phyloP scores from a whole-genome alignment of 2,888 invertebrate species.

The Hipparchia semele region DNA sequence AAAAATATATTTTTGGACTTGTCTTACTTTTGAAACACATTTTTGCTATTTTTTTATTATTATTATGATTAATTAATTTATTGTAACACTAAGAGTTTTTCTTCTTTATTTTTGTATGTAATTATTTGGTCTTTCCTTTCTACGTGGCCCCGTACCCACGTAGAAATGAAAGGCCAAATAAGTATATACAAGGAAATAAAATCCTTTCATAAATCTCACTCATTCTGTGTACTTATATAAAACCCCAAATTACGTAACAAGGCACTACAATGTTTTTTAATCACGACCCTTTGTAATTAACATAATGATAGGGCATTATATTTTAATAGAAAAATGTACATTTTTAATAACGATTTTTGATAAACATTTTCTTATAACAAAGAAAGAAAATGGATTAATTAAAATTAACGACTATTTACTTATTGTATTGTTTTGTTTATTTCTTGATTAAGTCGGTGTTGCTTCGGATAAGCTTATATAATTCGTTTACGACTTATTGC shows the following conservation, averaged over 20 bases:
- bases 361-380: neutral
- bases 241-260: slow-evolving; percentile 13
- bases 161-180: too few species aligned
- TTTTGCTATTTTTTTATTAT: too few species aligned
- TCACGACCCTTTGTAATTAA: slow-evolving; percentile 17
- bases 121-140: too few species aligned
- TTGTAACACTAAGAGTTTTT: too few species aligned
- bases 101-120: too few species aligned
- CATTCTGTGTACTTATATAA: slow-evolving; percentile 6
- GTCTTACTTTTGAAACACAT: too few species aligned
- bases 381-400: neutral
- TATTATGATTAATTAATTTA: too few species aligned
- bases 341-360: slow-evolving; percentile 3
- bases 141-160: too few species aligned
- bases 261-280: slow-evolving; percentile 14
- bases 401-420: neutral
- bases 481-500: too few species aligned
- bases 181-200: too few species aligned
- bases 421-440: neutral
- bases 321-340: slow-evolving; percentile 3
- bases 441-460: neutral
- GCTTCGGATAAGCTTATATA: neutral
- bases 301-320: slow-evolving; percentile 11
- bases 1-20: neutral
- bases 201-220: neutral